Conservation (phyloP, 2,888 invertebrate genomes). For the Gymnoscelis rufifasciata region DNA sequence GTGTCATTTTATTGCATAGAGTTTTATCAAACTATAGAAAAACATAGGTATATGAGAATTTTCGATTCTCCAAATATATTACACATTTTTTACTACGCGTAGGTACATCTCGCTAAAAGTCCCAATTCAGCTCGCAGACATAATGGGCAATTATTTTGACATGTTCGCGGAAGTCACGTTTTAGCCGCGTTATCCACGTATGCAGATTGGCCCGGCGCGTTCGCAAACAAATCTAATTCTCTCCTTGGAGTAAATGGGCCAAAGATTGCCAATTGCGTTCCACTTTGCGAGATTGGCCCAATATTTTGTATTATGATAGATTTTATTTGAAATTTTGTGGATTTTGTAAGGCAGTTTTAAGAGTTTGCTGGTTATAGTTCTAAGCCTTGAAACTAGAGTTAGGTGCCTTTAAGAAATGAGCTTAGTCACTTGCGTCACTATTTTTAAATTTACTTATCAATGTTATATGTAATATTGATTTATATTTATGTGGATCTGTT, state of each 20-base stretch:
- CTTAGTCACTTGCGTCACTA: no score
- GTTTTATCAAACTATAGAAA: no score
- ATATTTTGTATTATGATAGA: constrained; percentile 13
- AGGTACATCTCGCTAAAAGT: neutral
- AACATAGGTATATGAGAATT: no score
- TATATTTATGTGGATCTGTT: no score
- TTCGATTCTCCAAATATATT: no score
- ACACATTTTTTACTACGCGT: no score
- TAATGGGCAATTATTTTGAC: constrained; percentile 7
- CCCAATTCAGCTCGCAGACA: constrained; percentile 1
- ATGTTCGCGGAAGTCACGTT: constrained; percentile 12
- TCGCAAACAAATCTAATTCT: constrained; percentile 43
- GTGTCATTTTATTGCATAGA: no score
- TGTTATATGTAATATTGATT: no score
- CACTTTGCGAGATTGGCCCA: constrained; percentile 32
- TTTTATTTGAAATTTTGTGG: constrained; percentile 2
- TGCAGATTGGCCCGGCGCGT: constrained; percentile 18
- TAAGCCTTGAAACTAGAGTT: no score
- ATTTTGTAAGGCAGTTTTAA: neutral
- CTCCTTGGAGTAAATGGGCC: constrained; percentile 36
- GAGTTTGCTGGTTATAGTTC: no score
- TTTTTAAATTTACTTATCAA: no score
- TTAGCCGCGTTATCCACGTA: constrained; percentile 7
- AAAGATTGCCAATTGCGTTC: constrained; percentile 34
- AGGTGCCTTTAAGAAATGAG: no score